A percentile compares a stretch with the other conserved stretches of the same genome.
These are phyloP conservation scores for Drosophila bifasciata DNA, from an alignment of 1,140 invertebrate species.

Conservation along the genomic window DNA sequence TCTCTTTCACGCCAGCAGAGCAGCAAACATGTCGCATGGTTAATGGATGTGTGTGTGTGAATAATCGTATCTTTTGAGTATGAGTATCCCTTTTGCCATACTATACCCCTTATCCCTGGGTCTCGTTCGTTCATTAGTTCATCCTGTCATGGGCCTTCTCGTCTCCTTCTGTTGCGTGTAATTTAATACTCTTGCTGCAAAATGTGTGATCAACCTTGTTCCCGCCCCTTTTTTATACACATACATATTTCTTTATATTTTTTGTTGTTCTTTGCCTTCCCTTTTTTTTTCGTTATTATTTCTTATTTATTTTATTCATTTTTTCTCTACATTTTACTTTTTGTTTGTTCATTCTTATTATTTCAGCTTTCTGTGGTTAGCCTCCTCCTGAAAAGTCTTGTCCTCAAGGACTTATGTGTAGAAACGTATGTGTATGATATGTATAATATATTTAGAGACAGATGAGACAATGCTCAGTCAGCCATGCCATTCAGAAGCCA, in stretches of 20 bases:
- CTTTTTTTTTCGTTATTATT: not conserved
- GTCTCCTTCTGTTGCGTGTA: conserved; percentile 27
- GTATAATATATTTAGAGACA: conserved; percentile 21
- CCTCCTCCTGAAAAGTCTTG: conserved; percentile 61
- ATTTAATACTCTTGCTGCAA: conserved; percentile 52
- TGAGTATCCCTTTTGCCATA: not conserved
- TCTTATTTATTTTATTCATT: conserved; percentile 4
- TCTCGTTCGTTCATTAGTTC: conserved; percentile 56
- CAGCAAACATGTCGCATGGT: conserved; percentile 49
- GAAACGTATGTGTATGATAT: conserved; percentile 5
- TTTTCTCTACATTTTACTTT: not conserved
- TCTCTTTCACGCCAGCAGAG: conserved; percentile 15
- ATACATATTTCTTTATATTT: conserved; percentile 1
- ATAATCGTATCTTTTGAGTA: not conserved
- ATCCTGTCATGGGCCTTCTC: conserved; percentile 41
- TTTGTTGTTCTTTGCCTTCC: not conserved
- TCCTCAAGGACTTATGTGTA: conserved; percentile 38
- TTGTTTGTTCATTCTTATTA: not conserved
- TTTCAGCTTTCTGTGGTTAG: conserved; percentile 44
- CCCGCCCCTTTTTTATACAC: conserved; percentile 33
- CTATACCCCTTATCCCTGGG: conserved; percentile 31
- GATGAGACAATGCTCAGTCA: conserved; percentile 23
- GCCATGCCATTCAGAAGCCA: conserved; percentile 52
- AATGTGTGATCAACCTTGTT: conserved; percentile 60
- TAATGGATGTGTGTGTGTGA: conserved; percentile 21